phyloP scores from a whole-genome alignment of 2,113 vertebrate genomes.

The Rhinichthys klamathensis region DNA sequence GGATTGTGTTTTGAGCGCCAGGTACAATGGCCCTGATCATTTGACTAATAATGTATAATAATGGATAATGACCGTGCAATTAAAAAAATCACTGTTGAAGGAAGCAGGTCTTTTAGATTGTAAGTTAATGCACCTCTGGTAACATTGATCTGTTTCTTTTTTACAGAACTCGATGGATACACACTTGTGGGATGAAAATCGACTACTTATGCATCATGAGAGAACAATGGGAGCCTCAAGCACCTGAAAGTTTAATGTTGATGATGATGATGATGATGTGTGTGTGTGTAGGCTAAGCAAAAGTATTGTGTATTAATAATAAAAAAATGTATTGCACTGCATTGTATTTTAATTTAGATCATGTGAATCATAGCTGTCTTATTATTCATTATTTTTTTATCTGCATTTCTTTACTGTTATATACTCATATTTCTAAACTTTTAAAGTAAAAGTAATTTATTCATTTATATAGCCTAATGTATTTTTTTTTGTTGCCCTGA shows the following conservation, averaged over 20 bases:
- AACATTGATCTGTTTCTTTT: slow-evolving; percentile 1
- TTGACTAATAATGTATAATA: slow-evolving; percentile 18
- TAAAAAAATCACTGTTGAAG: slow-evolving; percentile 5
- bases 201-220: slow-evolving; percentile 1
- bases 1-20: background rate
- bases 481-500: background rate
- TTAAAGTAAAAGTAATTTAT: background rate
- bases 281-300: background rate
- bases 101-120: background rate
- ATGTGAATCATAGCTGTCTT: background rate
- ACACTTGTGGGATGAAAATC: background rate
- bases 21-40: background rate
- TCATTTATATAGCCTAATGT: background rate
- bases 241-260: background rate
- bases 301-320: background rate
- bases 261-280: background rate
- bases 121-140: background rate
- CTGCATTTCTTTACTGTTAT: background rate
- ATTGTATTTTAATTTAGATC: background rate
- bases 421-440: background rate
- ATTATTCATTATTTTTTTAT: background rate
- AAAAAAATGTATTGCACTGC: background rate
- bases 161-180: slow-evolving; percentile 30
- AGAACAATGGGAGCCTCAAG: background rate
- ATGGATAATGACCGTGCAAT: background rate